A percentile compares a stretch with the other conserved stretches of the same genome.
These are phyloP conservation scores for Pseudomugil gertrudae DNA, from an alignment of 2,797 vertebrate species.

Conservation along the genomic window DNA sequence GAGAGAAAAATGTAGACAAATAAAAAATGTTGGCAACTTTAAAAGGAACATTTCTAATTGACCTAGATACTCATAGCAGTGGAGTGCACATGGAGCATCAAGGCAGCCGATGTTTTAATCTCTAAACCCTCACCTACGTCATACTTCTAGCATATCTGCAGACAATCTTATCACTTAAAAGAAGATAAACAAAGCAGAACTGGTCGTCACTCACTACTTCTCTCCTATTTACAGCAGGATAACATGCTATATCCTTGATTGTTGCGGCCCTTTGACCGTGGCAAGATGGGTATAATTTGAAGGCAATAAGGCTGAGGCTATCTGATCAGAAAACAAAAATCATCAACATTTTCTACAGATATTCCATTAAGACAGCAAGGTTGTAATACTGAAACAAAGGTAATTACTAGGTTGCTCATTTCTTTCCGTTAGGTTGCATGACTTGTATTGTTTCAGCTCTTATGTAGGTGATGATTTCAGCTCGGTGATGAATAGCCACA, in stretches of 20 bases:
- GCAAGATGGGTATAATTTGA: constrained; percentile 3
- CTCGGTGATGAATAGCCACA: constrained; percentile 25
- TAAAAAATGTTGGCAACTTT: constrained; percentile 42
- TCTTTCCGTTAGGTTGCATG: constrained; percentile 13
- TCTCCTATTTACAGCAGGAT: constrained; percentile 35
- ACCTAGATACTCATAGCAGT: constrained; percentile 52
- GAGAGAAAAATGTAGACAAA: constrained; percentile 24
- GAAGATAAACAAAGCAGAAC: constrained; percentile 44
- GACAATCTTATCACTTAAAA: constrained; percentile 62
- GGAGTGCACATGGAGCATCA: constrained; percentile 52
- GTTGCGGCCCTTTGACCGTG: not conserved
- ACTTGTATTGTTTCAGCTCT: constrained; percentile 27
- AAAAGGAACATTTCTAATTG: constrained; percentile 51
- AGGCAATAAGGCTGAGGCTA: not conserved
- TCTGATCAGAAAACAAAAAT: constrained; percentile 12
- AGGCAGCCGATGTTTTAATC: constrained; percentile 48
- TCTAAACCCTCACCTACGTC: constrained; percentile 51
- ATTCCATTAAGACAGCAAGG: constrained; percentile 11
- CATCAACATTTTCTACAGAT: not conserved
- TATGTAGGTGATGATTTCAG: constrained; percentile 24
- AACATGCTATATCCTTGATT: constrained; percentile 31
- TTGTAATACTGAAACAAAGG: constrained; percentile 7
- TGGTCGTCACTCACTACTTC: constrained; percentile 43
- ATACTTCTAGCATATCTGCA: constrained; percentile 57
- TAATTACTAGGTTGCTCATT: not conserved